Base-by-base conservation (phyloP, 2,797 vertebrate genomes). In the Phylloscopus collybita region DNA sequence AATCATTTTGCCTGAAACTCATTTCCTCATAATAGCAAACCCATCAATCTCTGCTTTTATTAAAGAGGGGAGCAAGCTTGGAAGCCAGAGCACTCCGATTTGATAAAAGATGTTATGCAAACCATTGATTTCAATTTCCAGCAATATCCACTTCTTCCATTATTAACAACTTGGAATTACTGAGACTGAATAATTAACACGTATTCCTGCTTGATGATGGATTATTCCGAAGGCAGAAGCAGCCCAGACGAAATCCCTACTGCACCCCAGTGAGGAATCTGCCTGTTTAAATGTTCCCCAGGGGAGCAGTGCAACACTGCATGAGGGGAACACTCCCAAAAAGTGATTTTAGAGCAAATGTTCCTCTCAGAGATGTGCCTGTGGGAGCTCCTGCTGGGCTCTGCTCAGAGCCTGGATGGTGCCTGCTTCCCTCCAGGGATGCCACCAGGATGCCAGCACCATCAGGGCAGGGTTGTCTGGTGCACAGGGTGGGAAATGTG, bases 81-180 rank as follows among this genome's bases (percentile, higher is more conserved):
- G 88, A 30, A 96, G 85, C 60, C 85, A 47, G 79, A 95, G 86
- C 66, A 13, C 78, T 82, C 57, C 13, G 50, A 54, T 86, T 92
- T 94, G 93, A 95, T 95, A 82, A 96, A 95, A 94, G 91, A 66
- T 92, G 93, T 91, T 85, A 89, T 73, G 75, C 89, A 94, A 95
- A 97, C 94, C 93, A 92, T 91, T 95, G 94, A 93, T 96, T 95
- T 93, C 83, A 86, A 97, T 97, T 97, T 96, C 53, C 90, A 92
- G 92, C 92, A 89, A 83, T 96, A 96, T 88, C 92, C 80, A 94
- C 86, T 95, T 95, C 85, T 96, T 97, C 60, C 73, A 94, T 97
- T 96, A 92, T 96, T 92, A 95, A 91, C 79, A 80, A 34, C 79
- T 92, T 44, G 53, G 57, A 89, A 93, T 96, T 95, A 90, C 87